A percentile compares a stretch with the other conserved stretches of the same genome.
Evolutionary conservation across 2,888 invertebrate genomes (phyloP).

Genomic region (Tachina lurida): DNA sequence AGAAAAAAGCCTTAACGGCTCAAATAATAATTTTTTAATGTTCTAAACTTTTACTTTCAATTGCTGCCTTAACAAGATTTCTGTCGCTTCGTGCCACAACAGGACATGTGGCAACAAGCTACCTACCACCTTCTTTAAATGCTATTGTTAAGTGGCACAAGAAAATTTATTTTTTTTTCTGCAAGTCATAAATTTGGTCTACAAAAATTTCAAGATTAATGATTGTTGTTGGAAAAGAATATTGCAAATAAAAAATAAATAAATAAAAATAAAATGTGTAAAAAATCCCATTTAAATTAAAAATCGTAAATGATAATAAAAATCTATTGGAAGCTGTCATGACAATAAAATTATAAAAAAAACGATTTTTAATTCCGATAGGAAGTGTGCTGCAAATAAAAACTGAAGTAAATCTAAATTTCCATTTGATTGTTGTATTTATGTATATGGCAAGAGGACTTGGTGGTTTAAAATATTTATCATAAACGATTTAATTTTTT

Average conservation of each 20-base stretch:
- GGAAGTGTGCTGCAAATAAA: neutral
- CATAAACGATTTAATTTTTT: neutral
- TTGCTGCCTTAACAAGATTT: constrained; percentile 47
- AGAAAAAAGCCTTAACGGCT: constrained; percentile 36
- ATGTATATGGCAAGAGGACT: neutral
- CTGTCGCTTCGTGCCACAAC: neutral
- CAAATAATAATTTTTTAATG: constrained; percentile 69
- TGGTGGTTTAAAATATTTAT: too few species aligned
- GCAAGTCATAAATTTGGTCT: constrained; percentile 60
- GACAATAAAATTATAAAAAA: constrained; percentile 63
- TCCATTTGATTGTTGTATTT: neutral
- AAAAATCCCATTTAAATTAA: constrained; percentile 70
- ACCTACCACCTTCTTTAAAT: constrained; percentile 51
- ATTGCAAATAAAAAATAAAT: constrained; percentile 63
- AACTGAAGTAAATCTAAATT: neutral
- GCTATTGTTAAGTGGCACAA: constrained; percentile 40
- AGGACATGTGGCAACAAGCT: constrained; percentile 39
- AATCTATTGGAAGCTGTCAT: constrained; percentile 69
- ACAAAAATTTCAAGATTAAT: constrained; percentile 66
- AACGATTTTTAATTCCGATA: constrained; percentile 56
- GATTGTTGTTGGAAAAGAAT: constrained; percentile 58
- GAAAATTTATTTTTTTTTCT: constrained; percentile 1
- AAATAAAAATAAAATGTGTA: constrained; percentile 55
- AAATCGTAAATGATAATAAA: constrained; percentile 71
- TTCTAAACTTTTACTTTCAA: constrained; percentile 60